Percentiles rank a stretch among this genome's conserved stretches.
Evolutionary conservation across 1,140 invertebrate genomes (phyloP).

Genomic region (Conus ventricosus): DNA sequence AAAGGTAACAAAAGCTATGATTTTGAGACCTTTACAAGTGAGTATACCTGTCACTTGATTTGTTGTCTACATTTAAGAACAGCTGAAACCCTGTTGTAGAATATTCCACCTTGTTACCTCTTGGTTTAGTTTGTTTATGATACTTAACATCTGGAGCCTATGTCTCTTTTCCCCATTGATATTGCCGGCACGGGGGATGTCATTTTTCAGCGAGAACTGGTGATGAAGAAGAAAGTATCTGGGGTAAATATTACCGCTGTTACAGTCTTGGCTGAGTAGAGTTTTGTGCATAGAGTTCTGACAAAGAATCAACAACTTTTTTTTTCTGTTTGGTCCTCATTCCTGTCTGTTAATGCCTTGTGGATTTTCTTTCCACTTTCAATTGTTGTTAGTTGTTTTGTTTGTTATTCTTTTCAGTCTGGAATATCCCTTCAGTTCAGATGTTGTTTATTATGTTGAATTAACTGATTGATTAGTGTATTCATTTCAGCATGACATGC

Average conservation of each 20-base stretch:
- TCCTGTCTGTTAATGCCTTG: background rate
- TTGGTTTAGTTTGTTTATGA: no score
- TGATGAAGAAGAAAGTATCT: background rate
- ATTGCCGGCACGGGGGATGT: background rate
- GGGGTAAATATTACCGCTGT: background rate
- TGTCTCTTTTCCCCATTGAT: no score
- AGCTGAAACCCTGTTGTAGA: no score
- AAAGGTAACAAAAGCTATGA: no score
- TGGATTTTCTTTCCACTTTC: background rate
- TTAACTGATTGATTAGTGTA: background rate
- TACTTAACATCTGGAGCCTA: no score
- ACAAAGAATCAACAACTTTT: background rate
- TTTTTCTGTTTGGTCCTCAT: background rate
- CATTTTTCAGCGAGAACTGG: conserved; percentile 1
- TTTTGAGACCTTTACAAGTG: no score
- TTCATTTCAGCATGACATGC: background rate
- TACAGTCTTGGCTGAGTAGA: background rate
- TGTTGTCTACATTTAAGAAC: no score
- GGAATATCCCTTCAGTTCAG: background rate
- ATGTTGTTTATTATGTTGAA: background rate
- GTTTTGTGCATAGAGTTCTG: background rate
- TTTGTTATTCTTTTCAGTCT: background rate
- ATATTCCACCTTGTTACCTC: no score
- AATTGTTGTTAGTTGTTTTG: background rate
- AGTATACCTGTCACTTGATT: no score